These are phyloP conservation scores for Festucalex cinctus DNA, from an alignment of 2,113 vertebrate species.

Conservation along the genomic window DNA sequence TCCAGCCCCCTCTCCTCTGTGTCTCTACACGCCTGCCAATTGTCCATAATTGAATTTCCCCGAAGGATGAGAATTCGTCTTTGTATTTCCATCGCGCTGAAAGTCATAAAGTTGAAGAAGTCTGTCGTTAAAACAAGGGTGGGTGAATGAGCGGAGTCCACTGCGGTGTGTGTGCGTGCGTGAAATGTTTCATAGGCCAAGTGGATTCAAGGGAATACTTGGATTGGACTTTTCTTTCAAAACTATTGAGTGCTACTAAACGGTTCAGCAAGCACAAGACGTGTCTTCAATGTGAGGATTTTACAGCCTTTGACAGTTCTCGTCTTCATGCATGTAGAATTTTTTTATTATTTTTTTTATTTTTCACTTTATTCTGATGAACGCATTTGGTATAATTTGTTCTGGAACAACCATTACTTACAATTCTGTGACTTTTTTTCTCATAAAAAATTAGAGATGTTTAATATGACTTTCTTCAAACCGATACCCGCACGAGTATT, in stretches of 20 bases:
- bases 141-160: slow-evolving; percentile 17
- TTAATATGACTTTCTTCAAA: background rate
- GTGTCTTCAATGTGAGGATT: background rate
- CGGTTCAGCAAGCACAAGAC: background rate
- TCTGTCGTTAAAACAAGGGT: slow-evolving; percentile 8
- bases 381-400: background rate
- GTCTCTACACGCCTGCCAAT: slow-evolving; percentile 24
- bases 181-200: slow-evolving; percentile 29
- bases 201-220: background rate
- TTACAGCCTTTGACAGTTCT: background rate
- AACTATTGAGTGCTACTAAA: background rate
- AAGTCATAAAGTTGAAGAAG: slow-evolving; percentile 20
- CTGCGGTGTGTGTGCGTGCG: background rate
- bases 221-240: background rate
- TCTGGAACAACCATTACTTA: too few species aligned
- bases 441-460: too few species aligned
- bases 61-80: slow-evolving; percentile 29
- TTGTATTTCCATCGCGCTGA: slow-evolving; percentile 25
- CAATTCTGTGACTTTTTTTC: background rate
- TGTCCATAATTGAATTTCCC: slow-evolving; percentile 38
- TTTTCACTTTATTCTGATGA: background rate
- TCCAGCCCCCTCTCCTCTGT: background rate
- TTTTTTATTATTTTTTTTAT: too few species aligned
- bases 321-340: background rate
- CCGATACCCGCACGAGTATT: too few species aligned